Percentiles rank a stretch among this genome's conserved stretches.
phyloP scores from a whole-genome alignment of 2,113 vertebrate species.

The Stomatorhinus ivindoensis region DNA sequence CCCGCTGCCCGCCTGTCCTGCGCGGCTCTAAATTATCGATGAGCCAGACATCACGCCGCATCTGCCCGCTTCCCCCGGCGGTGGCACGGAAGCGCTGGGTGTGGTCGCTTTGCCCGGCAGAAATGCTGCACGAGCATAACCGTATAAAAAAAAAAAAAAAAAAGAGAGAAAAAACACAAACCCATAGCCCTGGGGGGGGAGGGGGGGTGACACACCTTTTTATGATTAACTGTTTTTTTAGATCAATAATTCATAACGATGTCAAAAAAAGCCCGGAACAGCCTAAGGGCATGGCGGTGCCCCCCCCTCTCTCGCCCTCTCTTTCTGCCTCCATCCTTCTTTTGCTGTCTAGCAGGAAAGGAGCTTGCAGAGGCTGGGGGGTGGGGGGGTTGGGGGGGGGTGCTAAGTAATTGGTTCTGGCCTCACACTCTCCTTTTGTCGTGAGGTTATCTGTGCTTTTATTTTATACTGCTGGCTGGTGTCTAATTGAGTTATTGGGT shows the following conservation, averaged over 20 bases:
- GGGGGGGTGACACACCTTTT: neutral
- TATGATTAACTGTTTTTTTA: neutral
- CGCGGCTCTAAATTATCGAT: neutral
- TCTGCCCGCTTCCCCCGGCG: neutral
- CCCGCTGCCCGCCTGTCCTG: neutral
- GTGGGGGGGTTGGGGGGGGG: conserved; percentile 44
- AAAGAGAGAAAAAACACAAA: neutral
- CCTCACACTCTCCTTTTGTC: conserved; percentile 42
- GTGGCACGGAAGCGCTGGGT: neutral
- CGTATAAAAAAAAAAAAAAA: neutral
- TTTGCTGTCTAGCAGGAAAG: conserved; percentile 35
- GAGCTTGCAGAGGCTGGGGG: conserved; percentile 37
- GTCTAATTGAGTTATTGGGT: conserved; percentile 47
- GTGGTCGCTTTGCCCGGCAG: neutral
- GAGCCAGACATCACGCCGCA: neutral
- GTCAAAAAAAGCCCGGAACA: neutral
- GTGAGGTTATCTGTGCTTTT: conserved; percentile 41
- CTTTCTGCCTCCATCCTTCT: neutral
- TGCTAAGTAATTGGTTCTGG: conserved; percentile 51
- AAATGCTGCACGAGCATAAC: neutral
- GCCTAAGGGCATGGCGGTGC: neutral
- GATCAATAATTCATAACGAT: neutral
- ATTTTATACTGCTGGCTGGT: conserved; percentile 41
- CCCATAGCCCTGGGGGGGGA: neutral
- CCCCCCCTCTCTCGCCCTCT: neutral